Conservation (phyloP, 92 coral and sea anemone species). For the Phenganax subtilis region DNA sequence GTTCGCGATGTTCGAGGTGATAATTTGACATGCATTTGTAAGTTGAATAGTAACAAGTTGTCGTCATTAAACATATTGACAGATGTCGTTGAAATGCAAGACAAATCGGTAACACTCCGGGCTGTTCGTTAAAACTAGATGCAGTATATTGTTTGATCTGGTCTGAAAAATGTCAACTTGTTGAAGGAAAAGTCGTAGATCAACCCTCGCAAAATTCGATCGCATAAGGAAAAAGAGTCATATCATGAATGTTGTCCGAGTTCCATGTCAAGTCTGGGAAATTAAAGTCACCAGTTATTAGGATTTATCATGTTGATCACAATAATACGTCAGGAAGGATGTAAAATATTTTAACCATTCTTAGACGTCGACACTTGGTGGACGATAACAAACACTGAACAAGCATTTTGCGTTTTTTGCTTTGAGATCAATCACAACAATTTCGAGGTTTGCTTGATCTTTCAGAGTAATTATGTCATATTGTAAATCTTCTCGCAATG, state of each 20-base stretch:
- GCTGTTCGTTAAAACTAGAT: constrained; percentile 22
- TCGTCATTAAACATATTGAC: constrained; percentile 20
- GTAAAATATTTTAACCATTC: constrained; percentile 20
- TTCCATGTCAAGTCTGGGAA: constrained; percentile 29
- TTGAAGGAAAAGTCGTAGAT: constrained; percentile 11
- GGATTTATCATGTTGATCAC: constrained; percentile 11
- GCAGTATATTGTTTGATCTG: constrained; percentile 11
- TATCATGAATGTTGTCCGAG: constrained; percentile 11
- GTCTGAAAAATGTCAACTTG: constrained; percentile 13
- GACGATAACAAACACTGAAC: constrained; percentile 27
- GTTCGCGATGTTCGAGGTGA: not conserved
- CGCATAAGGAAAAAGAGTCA: constrained; percentile 5
- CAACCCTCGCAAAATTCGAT: not conserved
- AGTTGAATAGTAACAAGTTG: not conserved
- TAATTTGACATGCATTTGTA: constrained; percentile 8
- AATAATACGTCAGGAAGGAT: constrained; percentile 6
- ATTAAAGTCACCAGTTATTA: not conserved
- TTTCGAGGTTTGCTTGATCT: constrained; percentile 14
- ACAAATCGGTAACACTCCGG: constrained; percentile 15
- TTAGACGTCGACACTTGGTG: constrained; percentile 11
- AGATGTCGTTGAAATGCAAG: constrained; percentile 11
- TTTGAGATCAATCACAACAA: constrained; percentile 19
- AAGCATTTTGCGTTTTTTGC: constrained; percentile 18
- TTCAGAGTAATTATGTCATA: not conserved
- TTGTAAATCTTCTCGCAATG: not conserved